Percentiles rank a stretch among this genome's conserved stretches.
phyloP scores from a whole-genome alignment of 2,797 vertebrate species.

The Tinamus major region DNA sequence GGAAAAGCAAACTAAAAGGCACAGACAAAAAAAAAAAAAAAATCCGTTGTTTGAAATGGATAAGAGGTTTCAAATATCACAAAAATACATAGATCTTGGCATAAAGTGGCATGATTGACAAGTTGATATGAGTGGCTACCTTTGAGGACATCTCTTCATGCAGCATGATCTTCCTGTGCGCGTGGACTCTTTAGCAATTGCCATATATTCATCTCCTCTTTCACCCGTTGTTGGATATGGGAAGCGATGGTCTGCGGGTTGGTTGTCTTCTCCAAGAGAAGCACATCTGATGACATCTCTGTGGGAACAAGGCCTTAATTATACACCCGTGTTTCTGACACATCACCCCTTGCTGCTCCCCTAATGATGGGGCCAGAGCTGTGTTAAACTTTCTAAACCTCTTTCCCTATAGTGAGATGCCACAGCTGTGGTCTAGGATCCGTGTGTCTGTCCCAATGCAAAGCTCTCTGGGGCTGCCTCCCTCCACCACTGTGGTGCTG shows the following conservation, averaged over 20 bases:
- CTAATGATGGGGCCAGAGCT: not conserved
- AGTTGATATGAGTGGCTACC: not conserved
- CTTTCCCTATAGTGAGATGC: not conserved
- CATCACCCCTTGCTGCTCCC: not conserved
- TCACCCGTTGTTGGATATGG: not conserved
- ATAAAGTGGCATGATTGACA: not conserved
- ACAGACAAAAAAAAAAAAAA: not conserved
- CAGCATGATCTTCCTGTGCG: not conserved
- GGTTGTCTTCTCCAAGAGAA: not conserved
- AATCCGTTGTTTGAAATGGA: not conserved
- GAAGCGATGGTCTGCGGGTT: not conserved
- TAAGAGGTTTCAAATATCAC: not conserved
- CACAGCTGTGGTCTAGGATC: no score
- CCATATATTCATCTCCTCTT: not conserved
- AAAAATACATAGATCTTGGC: not conserved
- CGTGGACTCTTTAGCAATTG: not conserved
- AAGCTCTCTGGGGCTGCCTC: no score
- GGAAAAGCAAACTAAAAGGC: not conserved
- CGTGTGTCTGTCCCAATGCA: no score
- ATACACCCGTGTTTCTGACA: not conserved
- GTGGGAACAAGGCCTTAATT: not conserved
- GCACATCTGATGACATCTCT: not conserved
- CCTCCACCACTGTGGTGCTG: rapidly evolving
- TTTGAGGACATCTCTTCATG: not conserved
- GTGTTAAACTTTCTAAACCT: not conserved